phyloP scores from a whole-genome alignment of 2,888 invertebrate genomes.

The Nomada hirtipes region DNA sequence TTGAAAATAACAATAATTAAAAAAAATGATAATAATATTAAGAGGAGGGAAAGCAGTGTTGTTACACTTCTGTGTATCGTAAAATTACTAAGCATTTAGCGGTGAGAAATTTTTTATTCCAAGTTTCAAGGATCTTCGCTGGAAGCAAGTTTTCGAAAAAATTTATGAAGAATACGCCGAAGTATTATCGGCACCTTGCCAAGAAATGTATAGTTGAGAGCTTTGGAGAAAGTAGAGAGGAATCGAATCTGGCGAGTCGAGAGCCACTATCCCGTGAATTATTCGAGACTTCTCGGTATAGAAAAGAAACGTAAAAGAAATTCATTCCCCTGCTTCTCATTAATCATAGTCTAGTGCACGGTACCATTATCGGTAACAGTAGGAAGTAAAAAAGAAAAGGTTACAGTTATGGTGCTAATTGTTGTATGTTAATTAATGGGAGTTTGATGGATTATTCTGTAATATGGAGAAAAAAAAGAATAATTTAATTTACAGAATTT shows the following conservation, averaged over 20 bases:
- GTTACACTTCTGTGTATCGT: too few relatives aligned
- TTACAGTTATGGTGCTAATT: not conserved
- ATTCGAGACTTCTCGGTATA: conserved; percentile 24
- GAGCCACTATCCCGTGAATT: conserved; percentile 44
- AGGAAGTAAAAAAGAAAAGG: not conserved
- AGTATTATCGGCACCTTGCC: conserved; percentile 45
- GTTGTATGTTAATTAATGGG: not conserved
- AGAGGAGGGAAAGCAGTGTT: too few relatives aligned
- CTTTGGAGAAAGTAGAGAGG: conserved; percentile 54
- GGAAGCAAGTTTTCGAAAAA: not conserved
- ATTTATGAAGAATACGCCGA: not conserved
- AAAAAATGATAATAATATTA: too few relatives aligned
- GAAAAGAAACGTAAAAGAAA: conserved; percentile 30
- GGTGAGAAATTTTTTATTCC: not conserved
- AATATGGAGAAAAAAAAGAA: not conserved
- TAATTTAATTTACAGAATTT: too few relatives aligned
- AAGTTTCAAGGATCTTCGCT: not conserved
- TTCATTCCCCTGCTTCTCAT: conserved; percentile 32
- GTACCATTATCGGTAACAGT: conserved; percentile 8
- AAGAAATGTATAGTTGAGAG: conserved; percentile 60
- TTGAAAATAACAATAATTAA: too few relatives aligned
- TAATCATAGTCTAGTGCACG: conserved; percentile 1
- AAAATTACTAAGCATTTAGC: too few relatives aligned
- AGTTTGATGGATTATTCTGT: not conserved
- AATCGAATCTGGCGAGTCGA: conserved; percentile 44